A percentile compares a stretch with the other conserved stretches of the same genome.
Evolutionary conservation across 2,797 vertebrate genomes (phyloP).

Genomic region (Kryptolebias ocellatus): DNA sequence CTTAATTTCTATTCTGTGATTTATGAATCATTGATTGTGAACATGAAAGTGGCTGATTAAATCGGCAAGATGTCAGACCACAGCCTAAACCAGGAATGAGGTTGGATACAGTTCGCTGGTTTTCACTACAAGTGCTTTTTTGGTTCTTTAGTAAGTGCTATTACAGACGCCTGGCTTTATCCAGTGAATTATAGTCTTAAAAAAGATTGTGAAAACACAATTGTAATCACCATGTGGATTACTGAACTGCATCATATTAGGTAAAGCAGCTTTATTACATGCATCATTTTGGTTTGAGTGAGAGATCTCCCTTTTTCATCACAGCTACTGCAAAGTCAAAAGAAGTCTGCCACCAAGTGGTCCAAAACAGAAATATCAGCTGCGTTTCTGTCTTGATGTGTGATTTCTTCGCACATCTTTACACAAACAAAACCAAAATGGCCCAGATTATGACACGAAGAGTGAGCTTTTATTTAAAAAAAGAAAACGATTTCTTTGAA

Average conservation of each 20-base stretch:
- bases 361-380: constrained; percentile 2
- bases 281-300: not conserved
- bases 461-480: not conserved
- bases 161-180: not conserved
- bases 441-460: not conserved
- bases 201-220: too few species aligned
- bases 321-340: not conserved
- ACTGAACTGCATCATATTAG: not conserved
- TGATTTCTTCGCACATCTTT: not conserved
- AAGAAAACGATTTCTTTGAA: not conserved
- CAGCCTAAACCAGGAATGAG: constrained; percentile 13
- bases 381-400: not conserved
- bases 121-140: constrained; percentile 15
- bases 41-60: constrained; percentile 52
- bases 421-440: not conserved
- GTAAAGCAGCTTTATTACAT: not conserved
- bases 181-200: too few species aligned
- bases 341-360: constrained; percentile 64
- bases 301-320: not conserved
- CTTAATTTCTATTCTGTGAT: constrained; percentile 30
- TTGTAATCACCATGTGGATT: not conserved
- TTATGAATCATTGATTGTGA: constrained; percentile 55
- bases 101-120: constrained; percentile 9
- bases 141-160: not conserved
- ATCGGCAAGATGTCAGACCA: constrained; percentile 14